Percentiles rank a stretch among this genome's conserved stretches.
Evolutionary conservation across 2,113 vertebrate species (phyloP).

Genomic region (Gambusia affinis): DNA sequence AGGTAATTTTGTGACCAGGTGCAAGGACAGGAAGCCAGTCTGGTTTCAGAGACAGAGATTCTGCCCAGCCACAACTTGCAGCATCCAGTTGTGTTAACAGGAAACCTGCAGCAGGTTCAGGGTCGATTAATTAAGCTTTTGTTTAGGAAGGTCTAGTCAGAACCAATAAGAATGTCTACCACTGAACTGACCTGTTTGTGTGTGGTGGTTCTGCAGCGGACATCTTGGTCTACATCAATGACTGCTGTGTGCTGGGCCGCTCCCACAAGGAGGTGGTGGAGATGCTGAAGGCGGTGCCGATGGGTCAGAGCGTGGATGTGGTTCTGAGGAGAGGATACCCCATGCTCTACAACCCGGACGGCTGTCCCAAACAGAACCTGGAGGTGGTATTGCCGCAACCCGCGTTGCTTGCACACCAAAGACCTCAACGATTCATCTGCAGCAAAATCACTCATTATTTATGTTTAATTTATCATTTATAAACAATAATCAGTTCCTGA

Average conservation of each 20-base stretch:
- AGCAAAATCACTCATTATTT: too few relatives aligned
- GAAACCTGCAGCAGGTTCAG: background rate
- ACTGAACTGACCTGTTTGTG: background rate
- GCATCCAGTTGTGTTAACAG: too few relatives aligned
- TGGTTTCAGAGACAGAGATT: too few relatives aligned
- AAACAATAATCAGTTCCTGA: background rate
- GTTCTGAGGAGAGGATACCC: constrained; percentile 73
- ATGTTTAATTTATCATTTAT: too few relatives aligned
- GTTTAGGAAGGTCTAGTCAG: background rate
- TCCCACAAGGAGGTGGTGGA: constrained; percentile 84
- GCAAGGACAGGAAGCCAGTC: too few relatives aligned
- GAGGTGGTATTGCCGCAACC: constrained; percentile 38
- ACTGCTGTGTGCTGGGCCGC: constrained; percentile 77
- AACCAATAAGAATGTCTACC: background rate
- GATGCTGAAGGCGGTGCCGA: constrained; percentile 79
- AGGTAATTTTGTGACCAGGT: constrained; percentile 57
- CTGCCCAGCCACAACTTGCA: too few relatives aligned
- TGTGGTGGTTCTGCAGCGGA: constrained; percentile 67
- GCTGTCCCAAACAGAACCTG: constrained; percentile 79
- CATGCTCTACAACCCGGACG: constrained; percentile 81
- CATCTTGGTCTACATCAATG: constrained; percentile 82
- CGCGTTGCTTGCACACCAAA: accelerated
- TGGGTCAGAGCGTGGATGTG: constrained; percentile 75
- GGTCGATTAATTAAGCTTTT: background rate
- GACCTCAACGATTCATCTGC: too few relatives aligned